Conservation (phyloP, 2,113 vertebrate genomes). For the Montifringilla adamsi region DNA sequence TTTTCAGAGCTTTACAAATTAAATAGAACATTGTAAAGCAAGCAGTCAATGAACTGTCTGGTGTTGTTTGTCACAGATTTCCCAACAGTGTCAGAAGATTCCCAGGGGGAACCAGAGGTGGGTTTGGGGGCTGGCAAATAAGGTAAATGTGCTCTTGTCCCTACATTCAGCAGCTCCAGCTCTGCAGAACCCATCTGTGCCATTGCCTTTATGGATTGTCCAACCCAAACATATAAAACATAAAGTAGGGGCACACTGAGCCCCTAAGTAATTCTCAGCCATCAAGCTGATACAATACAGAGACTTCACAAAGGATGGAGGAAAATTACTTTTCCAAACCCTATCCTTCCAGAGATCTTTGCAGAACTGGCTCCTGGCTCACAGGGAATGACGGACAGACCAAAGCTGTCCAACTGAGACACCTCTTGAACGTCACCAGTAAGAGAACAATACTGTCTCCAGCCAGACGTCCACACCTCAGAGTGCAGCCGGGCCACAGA, state of each 20-base stretch:
- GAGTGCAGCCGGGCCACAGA: background rate
- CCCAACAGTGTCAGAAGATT: background rate
- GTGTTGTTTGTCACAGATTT: background rate
- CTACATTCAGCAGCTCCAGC: background rate
- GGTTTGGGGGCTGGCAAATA: background rate
- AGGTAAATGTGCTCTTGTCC: background rate
- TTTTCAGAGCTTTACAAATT: background rate
- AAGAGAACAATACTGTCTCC: background rate
- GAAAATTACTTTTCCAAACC: background rate
- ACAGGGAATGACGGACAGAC: background rate
- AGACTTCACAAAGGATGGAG: background rate
- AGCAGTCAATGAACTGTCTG: background rate
- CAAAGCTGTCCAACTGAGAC: background rate
- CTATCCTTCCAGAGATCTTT: background rate
- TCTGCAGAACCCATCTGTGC: background rate
- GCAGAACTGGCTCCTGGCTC: background rate
- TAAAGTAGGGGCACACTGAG: background rate
- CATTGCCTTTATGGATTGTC: accelerated
- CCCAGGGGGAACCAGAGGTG: background rate
- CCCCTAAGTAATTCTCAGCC: background rate
- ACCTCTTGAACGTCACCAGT: background rate
- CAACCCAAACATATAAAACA: background rate
- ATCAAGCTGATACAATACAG: background rate
- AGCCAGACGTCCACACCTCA: background rate
- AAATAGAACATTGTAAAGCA: background rate